Base-by-base conservation (phyloP, 2,113 vertebrate species). In the Mesitornis unicolor region DNA sequence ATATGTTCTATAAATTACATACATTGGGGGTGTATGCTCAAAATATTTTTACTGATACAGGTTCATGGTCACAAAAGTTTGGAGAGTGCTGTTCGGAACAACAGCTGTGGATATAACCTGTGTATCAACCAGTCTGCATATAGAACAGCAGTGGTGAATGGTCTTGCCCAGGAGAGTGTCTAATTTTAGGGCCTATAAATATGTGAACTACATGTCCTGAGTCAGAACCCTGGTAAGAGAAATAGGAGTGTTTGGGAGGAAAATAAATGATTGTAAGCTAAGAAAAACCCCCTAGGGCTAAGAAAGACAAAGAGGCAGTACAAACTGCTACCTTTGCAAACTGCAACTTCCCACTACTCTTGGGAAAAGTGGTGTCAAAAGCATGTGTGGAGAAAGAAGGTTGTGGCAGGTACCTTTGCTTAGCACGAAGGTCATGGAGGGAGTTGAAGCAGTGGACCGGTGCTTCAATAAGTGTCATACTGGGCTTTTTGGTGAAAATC, bases 361-460 rank as follows among this genome's bases (percentile, higher is more conserved):
- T 0, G 1, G 13, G n/a, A 69, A 68, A 51, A 51, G 29, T 24
- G 28, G 28, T 63, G 36, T 73, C 48, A 68, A 43, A 75, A 22
- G 12, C 10, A 4, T 10, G 9, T 1, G 21, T 3, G 3, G 2
- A 13, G 16, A 21, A 25, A 54, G 33, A 67, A 43, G 22, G 4
- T 9, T 78, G 69, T 48, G 61, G 63, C 13, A 54, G 29, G 24
- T 78, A 22, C 14, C n/a, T 87, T 69, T 70, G 21, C 36, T 77
- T 56, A 33, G 12, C 8, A 4, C 0, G 3, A 51, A 33, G 8
- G 42, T 25, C 13, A 0, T 2, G 3, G 26, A 24, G 9, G 35
- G 26, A 76, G 25, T 8, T 35, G 35, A 80, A 63, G 11, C 47
- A n/a, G 26, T 33, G 29, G 35, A 29, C 5, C 33, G 45, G 11